Evolutionary conservation across 2,113 vertebrate genomes (phyloP).

Genomic region (Tenebrosternarchus preto): DNA sequence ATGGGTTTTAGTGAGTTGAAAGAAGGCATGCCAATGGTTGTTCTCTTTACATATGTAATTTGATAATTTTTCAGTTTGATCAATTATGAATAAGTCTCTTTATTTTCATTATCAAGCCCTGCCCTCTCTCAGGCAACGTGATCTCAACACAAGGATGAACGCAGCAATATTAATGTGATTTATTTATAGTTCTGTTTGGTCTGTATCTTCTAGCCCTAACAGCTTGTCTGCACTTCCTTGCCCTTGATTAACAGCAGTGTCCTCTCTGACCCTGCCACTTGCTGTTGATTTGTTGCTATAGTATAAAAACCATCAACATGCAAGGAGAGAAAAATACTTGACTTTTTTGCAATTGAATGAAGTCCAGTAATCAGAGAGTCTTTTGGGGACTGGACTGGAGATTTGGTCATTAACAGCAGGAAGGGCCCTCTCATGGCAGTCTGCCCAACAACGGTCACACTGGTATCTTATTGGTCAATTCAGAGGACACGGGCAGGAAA

Average conservation of each 20-base stretch:
- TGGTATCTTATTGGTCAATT: neutral
- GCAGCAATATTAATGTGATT: neutral
- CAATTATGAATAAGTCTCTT: neutral
- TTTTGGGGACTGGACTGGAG: neutral
- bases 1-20: neutral
- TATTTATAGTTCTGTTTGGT: constrained; percentile 26
- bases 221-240: neutral
- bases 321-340: neutral
- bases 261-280: constrained; percentile 7
- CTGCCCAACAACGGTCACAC: neutral
- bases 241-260: constrained; percentile 25
- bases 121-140: neutral
- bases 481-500: neutral
- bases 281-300: constrained; percentile 14
- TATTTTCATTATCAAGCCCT: neutral
- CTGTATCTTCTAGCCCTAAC: neutral
- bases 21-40: neutral
- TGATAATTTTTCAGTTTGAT: neutral
- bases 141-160: neutral
- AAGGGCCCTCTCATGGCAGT: neutral
- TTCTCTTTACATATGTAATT: neutral
- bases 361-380: neutral
- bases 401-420: neutral
- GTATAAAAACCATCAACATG: neutral
- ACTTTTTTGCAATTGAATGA: constrained; percentile 11